Conservation (phyloP, 1,140 invertebrate genomes). For the Antheraea mylitta region DNA sequence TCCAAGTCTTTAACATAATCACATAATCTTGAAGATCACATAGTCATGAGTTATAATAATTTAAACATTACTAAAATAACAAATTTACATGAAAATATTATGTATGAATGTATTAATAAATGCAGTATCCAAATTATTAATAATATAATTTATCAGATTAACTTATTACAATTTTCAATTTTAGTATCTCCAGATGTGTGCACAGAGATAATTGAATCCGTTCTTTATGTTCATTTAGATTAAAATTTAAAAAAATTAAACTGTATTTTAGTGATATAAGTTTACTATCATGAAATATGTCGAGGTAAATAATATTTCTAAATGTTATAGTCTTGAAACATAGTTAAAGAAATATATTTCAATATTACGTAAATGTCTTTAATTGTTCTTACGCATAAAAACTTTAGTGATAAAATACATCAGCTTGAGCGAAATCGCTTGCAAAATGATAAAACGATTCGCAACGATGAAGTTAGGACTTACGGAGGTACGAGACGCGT, state of each 20-base stretch:
- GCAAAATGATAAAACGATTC: conserved; percentile 10
- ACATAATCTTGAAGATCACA: neutral
- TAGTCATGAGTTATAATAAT: neutral
- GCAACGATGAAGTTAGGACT: conserved; percentile 17
- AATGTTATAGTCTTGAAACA: too few species aligned
- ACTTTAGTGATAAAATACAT: neutral
- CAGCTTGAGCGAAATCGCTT: neutral
- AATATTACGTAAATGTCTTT: neutral
- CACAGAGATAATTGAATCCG: neutral
- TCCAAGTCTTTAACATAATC: neutral
- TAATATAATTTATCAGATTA: neutral
- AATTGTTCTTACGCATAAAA: neutral
- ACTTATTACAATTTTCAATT: neutral
- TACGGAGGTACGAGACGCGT: conserved; percentile 34
- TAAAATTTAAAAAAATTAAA: neutral
- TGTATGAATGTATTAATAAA: neutral
- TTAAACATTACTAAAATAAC: neutral
- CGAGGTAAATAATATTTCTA: too few species aligned
- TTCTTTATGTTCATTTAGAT: neutral
- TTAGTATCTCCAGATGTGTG: neutral
- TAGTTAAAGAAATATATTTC: neutral
- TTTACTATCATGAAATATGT: too few species aligned
- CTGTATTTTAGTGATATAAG: neutral
- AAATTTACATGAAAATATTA: neutral
- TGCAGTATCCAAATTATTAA: neutral